Evolutionary conservation across 1,140 invertebrate genomes (phyloP), one percentile per base, ranked within the genome.

Genomic region (Microplitis demolitor): DNA sequence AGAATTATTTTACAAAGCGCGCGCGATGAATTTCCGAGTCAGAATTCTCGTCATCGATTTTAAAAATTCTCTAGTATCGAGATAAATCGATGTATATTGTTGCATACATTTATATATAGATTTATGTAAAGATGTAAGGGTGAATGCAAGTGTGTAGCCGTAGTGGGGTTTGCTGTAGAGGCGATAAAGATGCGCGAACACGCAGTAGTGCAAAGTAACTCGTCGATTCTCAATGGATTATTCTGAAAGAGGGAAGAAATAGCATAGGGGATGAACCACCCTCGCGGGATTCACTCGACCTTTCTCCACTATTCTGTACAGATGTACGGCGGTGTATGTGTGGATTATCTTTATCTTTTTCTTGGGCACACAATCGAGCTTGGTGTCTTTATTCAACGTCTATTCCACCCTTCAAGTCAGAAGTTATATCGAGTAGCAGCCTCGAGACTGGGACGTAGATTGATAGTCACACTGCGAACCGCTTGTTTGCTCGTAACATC

Each of bases 381-480:
- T 24, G 24, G 24, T 24, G 24, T 24, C 24, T 24, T 24, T 24
- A 24, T 24, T 24, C 24, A 24, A 24, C 56, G 16, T 24, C 56
- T 58, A 16, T 9, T 58, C 24, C 9, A 24, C 56, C 16, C 16
- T 31, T 58, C 14, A 31, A 58, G 56, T 58, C 56, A 58, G 56
- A 58, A 58, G 56, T 58, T 58, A 62, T 76, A 76, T 78, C 78
- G 78, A 78, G 78, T 70, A 71, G 62, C 71, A 79, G 39, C 78
- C 73, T 73, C 77, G 51, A 24, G 24, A 24, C 53, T 66, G 39
- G 69, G 69, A 77, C 75, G 72, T 75, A 71, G 72, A 75, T 70
- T 74, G 56, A 58, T 58, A 60, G 67, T 69, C 54, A n/a, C 51
- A 33, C 16, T 35, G 54, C 54, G 66, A 54, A 51, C 34, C 50